These are phyloP conservation scores for Gila orcuttii DNA, from an alignment of 2,113 vertebrate species.

Conservation along the genomic window DNA sequence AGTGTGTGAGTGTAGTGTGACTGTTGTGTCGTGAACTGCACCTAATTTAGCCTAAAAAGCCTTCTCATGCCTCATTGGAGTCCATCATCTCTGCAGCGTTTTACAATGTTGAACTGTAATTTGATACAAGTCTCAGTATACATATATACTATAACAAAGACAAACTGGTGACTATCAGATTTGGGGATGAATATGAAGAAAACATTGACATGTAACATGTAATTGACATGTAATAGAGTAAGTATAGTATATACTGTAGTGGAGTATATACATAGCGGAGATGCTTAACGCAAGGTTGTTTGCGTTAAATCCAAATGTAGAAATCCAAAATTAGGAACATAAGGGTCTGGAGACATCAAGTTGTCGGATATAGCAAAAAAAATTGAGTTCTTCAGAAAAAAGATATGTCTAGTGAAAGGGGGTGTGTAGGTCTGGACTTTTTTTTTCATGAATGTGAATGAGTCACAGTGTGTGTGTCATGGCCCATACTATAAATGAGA, in stretches of 20 bases:
- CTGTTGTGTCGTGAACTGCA: neutral
- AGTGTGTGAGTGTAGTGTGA: neutral
- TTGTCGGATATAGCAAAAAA: conserved; percentile 12
- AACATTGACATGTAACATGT: neutral
- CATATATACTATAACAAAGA: neutral
- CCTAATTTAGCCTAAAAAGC: neutral
- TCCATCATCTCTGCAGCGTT: neutral
- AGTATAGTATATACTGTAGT: too few species aligned
- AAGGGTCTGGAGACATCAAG: neutral
- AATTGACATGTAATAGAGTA: neutral
- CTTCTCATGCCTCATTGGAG: neutral
- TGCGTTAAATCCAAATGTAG: neutral
- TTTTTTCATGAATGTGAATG: conserved; percentile 54
- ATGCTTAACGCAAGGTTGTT: neutral
- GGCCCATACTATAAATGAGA: conserved; percentile 58
- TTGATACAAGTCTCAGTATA: neutral
- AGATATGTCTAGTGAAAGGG: conserved; percentile 25
- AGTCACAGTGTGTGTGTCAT: conserved; percentile 60
- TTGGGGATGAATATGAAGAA: neutral
- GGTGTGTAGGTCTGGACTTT: conserved; percentile 35
- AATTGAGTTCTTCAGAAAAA: conserved; percentile 34
- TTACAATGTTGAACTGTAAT: neutral
- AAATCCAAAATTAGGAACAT: neutral
- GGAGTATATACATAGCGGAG: neutral
- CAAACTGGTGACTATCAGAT: neutral